These are phyloP conservation scores for Idaea straminata DNA, from an alignment of 2,888 invertebrate species.

Conservation along the genomic window DNA sequence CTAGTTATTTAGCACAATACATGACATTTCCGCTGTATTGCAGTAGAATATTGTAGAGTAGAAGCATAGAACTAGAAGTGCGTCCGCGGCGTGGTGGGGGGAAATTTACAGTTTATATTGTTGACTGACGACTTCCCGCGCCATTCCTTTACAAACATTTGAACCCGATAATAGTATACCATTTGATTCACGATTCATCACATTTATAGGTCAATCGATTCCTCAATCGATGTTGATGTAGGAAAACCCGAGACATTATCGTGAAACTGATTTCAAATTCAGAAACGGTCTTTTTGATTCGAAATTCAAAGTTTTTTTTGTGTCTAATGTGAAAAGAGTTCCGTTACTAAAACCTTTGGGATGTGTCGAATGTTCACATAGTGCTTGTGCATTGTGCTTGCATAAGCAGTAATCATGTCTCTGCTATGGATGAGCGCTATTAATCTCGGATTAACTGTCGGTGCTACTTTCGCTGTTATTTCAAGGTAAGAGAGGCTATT, in stretches of 20 bases:
- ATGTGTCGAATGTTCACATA: conserved; percentile 29
- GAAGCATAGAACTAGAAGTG: conserved; percentile 5
- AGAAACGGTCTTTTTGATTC: background rate
- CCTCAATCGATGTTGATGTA: background rate
- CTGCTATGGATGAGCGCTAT: conserved; percentile 82
- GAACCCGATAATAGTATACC: conserved; percentile 40
- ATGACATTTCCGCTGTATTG: conserved; percentile 10
- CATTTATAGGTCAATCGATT: conserved; percentile 15
- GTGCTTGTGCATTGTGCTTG: conserved; percentile 33
- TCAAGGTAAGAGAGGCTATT: conserved; percentile 70
- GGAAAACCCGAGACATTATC: background rate
- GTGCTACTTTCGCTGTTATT: conserved; percentile 81
- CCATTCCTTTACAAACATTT: conserved; percentile 52
- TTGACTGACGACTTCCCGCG: conserved; percentile 43
- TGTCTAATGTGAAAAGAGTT: background rate
- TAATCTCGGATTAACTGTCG: conserved; percentile 82
- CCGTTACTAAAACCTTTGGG: conserved; percentile 13
- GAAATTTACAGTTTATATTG: conserved; percentile 55
- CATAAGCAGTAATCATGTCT: conserved; percentile 69
- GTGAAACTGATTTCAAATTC: background rate
- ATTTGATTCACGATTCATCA: conserved; percentile 15
- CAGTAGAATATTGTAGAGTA: conserved; percentile 22
- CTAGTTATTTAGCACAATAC: background rate
- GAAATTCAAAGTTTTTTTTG: background rate
- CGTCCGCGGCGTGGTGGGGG: conserved; percentile 44